phyloP scores from a whole-genome alignment of 2,888 invertebrate species.

The Apamea epomidion region DNA sequence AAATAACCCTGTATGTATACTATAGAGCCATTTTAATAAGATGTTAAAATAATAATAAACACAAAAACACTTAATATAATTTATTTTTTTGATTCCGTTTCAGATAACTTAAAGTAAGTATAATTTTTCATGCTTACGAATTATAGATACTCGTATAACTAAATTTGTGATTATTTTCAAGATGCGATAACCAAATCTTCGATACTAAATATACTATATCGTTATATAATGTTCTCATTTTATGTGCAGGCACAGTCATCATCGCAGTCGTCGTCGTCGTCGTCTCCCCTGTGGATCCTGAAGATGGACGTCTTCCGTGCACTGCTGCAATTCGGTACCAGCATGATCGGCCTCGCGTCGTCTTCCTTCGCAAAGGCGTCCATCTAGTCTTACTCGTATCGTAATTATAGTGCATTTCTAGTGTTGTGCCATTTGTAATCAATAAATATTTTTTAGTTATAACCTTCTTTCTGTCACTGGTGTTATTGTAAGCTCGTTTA shows the following conservation, averaged over 20 bases:
- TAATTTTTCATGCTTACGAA: background rate
- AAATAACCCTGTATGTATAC: too few species aligned
- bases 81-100: constrained; percentile 23
- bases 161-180: background rate
- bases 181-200: background rate
- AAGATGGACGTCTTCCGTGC: constrained; percentile 84
- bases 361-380: constrained; percentile 71
- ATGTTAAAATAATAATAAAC: constrained; percentile 15
- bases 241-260: constrained; percentile 29
- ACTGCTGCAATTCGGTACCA: constrained; percentile 80
- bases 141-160: background rate
- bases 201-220: background rate
- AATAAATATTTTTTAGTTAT: constrained; percentile 49
- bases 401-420: constrained; percentile 41
- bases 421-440: constrained; percentile 63
- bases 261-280: constrained; percentile 50
- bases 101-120: constrained; percentile 34
- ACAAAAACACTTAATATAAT: background rate
- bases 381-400: constrained; percentile 8
- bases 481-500: constrained; percentile 79
- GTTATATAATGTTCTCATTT: background rate
- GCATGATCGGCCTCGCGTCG: constrained; percentile 80
- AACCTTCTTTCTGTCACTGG: constrained; percentile 77
- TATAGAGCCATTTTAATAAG: background rate
- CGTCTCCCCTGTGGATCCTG: constrained; percentile 80